Base-by-base conservation (phyloP, 2,797 vertebrate genomes). In the Leuciscus waleckii region DNA sequence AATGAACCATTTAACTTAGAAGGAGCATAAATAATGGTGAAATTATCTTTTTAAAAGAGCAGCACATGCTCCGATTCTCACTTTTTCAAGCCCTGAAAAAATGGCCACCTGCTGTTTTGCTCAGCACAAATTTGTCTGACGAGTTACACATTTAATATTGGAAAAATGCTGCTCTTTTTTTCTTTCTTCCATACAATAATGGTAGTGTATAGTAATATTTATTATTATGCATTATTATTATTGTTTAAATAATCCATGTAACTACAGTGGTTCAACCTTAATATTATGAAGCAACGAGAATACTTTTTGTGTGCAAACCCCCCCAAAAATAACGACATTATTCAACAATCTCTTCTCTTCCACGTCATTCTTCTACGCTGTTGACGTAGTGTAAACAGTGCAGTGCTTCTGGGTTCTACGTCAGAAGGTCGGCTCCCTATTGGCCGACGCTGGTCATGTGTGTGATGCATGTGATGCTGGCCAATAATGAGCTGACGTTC, bases 11-110 rank as follows among this genome's bases (percentile, higher is more conserved):
- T 61, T 32, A 29, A 19, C 26, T 23, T 32, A n/a, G 49, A 14
- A 69, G 63, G 49, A 43, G n/a, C 51, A n/a, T 78, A n/a, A 56
- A 69, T 58, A 70, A 70, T 11, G 4, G 6, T 26, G 23, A 83
- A 76, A 67, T 83, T 21, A 29, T 6, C 16, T 39, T 29, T 82
- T 76, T 83, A 39, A 54, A 49, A 54, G 32, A 61, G 56, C 58
- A 65, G 32, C 26, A 17, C 41, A 46, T 39, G 46, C 21, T 71
- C 23, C 68, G 14, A 56, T 83, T 77, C 46, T 56, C 14, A 65
- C 29, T 76, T 9, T 43, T 8, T 69, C 39, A 77, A 54, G 35
- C 61, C 32, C 32, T 41, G 35, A 29, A 71, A 39, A 39, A 41
- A 43, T 35, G 26, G 9, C 58, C 39, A 37, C 3, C 32, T 68